phyloP scores from a whole-genome alignment of 2,113 vertebrate species.

The Anoplopoma fimbria region DNA sequence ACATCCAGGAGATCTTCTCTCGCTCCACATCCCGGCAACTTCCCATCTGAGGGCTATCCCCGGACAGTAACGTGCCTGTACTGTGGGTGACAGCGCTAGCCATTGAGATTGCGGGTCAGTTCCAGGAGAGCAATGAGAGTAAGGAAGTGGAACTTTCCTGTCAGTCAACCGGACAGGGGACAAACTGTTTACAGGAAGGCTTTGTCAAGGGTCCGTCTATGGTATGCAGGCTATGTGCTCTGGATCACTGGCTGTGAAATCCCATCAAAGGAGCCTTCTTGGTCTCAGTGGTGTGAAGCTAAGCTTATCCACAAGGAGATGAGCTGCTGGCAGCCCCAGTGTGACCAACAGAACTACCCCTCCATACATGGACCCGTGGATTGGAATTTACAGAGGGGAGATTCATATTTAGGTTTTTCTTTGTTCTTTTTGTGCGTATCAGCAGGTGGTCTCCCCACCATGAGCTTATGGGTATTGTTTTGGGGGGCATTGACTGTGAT shows the following conservation, averaged over 20 bases:
- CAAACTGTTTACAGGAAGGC: slow-evolving; percentile 62
- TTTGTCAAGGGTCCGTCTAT: slow-evolving; percentile 59
- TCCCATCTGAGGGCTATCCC: slow-evolving; percentile 23
- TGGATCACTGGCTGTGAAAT: slow-evolving; percentile 78
- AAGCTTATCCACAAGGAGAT: slow-evolving; percentile 69
- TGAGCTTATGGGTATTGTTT: slow-evolving; percentile 29
- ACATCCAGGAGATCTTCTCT: slow-evolving; percentile 71
- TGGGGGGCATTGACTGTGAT: neutral
- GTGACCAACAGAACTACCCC: slow-evolving; percentile 47
- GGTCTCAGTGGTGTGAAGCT: slow-evolving; percentile 66
- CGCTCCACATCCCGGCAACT: slow-evolving; percentile 41
- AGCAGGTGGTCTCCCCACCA: slow-evolving; percentile 39
- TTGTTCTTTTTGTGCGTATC: slow-evolving; percentile 33
- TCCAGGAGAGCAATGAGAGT: slow-evolving; percentile 21
- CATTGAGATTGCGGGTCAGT: neutral
- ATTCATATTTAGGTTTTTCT: slow-evolving; percentile 28
- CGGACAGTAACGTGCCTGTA: slow-evolving; percentile 9
- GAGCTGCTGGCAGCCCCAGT: slow-evolving; percentile 55
- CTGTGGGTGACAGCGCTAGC: slow-evolving; percentile 6
- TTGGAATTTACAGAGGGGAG: slow-evolving; percentile 5
- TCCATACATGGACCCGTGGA: slow-evolving; percentile 45
- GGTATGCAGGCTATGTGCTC: slow-evolving; percentile 76
- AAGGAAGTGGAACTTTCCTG: slow-evolving; percentile 23
- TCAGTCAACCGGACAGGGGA: slow-evolving; percentile 24
- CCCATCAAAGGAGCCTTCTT: slow-evolving; percentile 76